Conservation (phyloP, 2,888 invertebrate species). For the Beris chalybata region DNA sequence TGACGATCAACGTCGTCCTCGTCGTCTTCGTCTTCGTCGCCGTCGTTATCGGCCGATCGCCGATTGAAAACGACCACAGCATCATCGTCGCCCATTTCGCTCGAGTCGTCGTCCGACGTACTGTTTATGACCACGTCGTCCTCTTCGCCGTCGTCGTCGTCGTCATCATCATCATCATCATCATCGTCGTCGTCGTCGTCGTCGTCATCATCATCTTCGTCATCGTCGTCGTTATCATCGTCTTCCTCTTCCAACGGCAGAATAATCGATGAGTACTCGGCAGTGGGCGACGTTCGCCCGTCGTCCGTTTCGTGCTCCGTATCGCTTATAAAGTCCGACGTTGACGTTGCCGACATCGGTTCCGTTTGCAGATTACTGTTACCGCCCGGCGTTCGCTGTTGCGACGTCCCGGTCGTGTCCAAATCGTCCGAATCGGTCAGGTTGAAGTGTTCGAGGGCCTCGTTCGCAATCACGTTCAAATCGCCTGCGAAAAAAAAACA, state of each 20-base stretch:
- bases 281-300: constrained; percentile 18
- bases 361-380: constrained; percentile 2
- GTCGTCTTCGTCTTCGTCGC: neutral
- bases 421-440: neutral
- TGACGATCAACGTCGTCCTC: constrained; percentile 11
- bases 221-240: constrained; percentile 7
- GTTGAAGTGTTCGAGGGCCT: neutral
- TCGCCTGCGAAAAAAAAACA: too few relatives aligned
- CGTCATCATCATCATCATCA: constrained; percentile 31
- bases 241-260: constrained; percentile 14
- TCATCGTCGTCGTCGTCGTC: constrained; percentile 29
- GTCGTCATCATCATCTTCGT: constrained; percentile 29
- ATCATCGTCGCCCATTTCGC: constrained; percentile 31
- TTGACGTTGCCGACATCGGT: constrained; percentile 26
- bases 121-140: constrained; percentile 24
- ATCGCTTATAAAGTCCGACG: constrained; percentile 31
- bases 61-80: constrained; percentile 16
- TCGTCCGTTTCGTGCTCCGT: constrained; percentile 26
- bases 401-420: neutral
- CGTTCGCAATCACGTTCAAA: neutral
- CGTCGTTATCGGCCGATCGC: neutral
- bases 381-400: neutral
- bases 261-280: constrained; percentile 22
- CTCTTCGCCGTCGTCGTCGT: constrained; percentile 34
- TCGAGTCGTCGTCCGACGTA: constrained; percentile 31